Percentiles rank a stretch among this genome's conserved stretches.
phyloP scores from a whole-genome alignment of 2,888 invertebrate genomes.

The Cheilosia vulpina region DNA sequence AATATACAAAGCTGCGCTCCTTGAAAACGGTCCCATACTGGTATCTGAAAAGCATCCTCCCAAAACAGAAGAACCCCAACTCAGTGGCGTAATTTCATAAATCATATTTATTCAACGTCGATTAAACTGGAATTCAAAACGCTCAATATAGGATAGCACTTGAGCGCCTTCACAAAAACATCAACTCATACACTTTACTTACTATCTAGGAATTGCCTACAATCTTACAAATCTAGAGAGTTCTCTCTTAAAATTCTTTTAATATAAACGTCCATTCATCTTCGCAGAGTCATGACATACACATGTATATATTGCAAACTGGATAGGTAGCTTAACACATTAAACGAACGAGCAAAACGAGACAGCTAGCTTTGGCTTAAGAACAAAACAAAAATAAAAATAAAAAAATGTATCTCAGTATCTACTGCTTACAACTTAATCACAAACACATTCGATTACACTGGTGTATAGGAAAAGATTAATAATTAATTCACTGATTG shows the following conservation, averaged over 20 bases:
- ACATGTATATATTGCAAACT: constrained; percentile 63
- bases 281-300: constrained; percentile 23
- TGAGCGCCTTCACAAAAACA: constrained; percentile 17
- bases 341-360: constrained; percentile 9
- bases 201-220: constrained; percentile 67
- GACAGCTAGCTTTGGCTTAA: constrained; percentile 69
- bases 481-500: constrained; percentile 19
- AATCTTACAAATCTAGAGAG: constrained; percentile 33
- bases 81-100: constrained; percentile 12
- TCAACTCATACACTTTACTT: constrained; percentile 24
- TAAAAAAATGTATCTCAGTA: constrained; percentile 48
- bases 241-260: constrained; percentile 6
- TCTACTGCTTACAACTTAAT: constrained; percentile 67
- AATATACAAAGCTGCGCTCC: background rate
- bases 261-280: constrained; percentile 33
- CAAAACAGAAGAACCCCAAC: constrained; percentile 1
- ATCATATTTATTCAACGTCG: constrained; percentile 57
- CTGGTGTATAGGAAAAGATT: constrained; percentile 44
- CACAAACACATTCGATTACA: constrained; percentile 75
- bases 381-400: constrained; percentile 31
- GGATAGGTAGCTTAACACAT: constrained; percentile 42
- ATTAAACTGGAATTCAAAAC: constrained; percentile 41
- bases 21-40: background rate
- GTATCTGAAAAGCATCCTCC: background rate
- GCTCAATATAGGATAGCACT: constrained; percentile 50